These are phyloP conservation scores for Pinctada fucata DNA, from an alignment of 2,888 invertebrate species.

Conservation along the genomic window DNA sequence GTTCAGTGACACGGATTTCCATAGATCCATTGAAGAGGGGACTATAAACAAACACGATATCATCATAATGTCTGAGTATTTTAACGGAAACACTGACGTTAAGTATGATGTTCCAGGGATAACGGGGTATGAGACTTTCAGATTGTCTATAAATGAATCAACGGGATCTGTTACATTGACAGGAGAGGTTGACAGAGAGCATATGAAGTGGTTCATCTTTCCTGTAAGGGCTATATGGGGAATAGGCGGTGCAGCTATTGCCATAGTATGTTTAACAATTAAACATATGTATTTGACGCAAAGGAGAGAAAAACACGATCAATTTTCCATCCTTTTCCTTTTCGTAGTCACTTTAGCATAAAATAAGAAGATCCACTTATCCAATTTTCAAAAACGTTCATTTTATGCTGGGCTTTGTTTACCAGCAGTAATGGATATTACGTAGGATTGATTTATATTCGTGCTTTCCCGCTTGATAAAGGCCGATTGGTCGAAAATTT, in stretches of 20 bases:
- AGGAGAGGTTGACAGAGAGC: neutral
- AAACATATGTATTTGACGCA: no score
- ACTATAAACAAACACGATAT: neutral
- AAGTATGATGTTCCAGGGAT: neutral
- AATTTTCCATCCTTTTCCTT: no score
- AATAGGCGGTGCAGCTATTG: neutral
- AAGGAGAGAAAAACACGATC: no score
- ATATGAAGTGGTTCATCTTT: neutral
- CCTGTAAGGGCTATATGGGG: neutral
- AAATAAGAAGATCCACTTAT: no score
- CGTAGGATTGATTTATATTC: no score
- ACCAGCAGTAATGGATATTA: no score
- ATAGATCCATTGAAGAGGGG: neutral
- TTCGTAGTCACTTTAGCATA: no score
- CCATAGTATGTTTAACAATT: neutral
- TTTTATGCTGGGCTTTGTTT: no score
- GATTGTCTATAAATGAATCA: neutral
- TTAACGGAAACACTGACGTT: neutral
- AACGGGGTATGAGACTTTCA: neutral
- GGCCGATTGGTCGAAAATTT: no score
- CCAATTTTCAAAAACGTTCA: no score
- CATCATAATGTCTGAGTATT: neutral
- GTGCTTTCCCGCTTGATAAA: no score
- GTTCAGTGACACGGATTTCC: neutral
- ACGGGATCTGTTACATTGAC: neutral